Evolutionary conservation across 2,888 invertebrate genomes (phyloP), one percentile per base, ranked within the genome.

Genomic region (Gymnosoma rotundatum): DNA sequence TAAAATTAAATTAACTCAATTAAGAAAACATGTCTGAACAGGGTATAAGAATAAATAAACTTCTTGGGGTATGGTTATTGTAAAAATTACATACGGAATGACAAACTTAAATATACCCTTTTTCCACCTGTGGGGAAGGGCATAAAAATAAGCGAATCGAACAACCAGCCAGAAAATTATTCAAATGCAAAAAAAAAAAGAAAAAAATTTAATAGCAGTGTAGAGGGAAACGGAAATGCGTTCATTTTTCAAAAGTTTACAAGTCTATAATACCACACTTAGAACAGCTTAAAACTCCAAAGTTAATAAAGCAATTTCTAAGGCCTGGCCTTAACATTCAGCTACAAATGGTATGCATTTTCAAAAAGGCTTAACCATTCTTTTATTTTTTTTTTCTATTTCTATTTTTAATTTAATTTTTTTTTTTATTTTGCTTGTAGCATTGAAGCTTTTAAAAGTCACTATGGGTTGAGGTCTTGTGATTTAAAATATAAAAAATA

Each of bases 171-270:
- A n/a, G 14, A 67, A n/a, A 78, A 48, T 56, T 64, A 52, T 50
- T 12, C 14, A 60, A 66, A 66, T 48, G 14, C 21, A n/a, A 64
- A 58, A 45, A 10, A 36, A 42, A 58, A 54, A 67, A 38, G 60
- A n/a, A 66, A 14, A 63, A 0, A 20, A 14, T 48, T 54, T 56
- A 78, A 63, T 78, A 50, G 54, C 54, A 20, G 14, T 58, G 73
- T 21, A 52, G 73, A 78, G 78, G 86, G 81, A 87, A 86, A 85
- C 84, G 86, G 86, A 87, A 87, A 87, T 87, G 86, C 83, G 74
- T 86, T 81, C 69, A 87, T 87, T 87, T 87, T 82, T 87, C 86
- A 87, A 84, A 81, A 69, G 52, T 58, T 72, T 82, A 69, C 54
- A 67, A 72, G 76, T 61, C 82, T 12, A 20, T 45, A 21, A 70